Conservation (phyloP, 2,888 invertebrate species). For the Cheiracanthium punctorium region DNA sequence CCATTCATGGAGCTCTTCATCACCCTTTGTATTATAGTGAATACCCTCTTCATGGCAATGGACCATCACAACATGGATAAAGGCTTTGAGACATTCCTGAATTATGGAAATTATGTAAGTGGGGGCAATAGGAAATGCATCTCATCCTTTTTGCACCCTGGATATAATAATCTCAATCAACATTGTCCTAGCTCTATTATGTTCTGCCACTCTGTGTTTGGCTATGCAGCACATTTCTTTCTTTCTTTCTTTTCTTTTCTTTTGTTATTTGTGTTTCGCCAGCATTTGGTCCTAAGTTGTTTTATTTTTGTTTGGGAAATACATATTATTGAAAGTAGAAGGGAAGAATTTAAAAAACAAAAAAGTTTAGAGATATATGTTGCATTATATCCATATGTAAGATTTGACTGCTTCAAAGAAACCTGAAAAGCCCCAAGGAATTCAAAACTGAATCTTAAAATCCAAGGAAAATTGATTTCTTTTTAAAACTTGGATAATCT, state of each 20-base stretch:
- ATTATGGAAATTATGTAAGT: constrained; percentile 96
- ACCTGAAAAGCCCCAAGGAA: no score
- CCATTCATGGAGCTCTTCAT: constrained; percentile 98
- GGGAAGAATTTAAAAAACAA: no score
- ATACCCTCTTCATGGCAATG: constrained; percentile 97
- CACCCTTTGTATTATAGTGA: constrained; percentile 97
- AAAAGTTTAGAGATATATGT: no score
- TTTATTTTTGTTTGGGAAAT: neutral
- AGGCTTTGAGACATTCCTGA: constrained; percentile 88
- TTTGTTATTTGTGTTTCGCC: neutral
- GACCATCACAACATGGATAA: constrained; percentile 96
- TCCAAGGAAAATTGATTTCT: no score
- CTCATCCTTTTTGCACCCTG: constrained; percentile 41
- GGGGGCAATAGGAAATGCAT: constrained; percentile 31
- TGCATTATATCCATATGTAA: no score
- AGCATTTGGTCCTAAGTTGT: no score
- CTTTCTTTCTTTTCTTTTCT: constrained; percentile 1
- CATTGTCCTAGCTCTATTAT: neutral
- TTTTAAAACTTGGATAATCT: no score
- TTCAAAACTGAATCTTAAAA: no score
- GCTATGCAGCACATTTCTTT: constrained; percentile 17
- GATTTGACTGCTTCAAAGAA: no score
- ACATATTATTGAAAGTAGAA: no score
- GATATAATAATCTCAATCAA: neutral
- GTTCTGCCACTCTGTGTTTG: constrained; percentile 19